phyloP scores from a whole-genome alignment of 2,113 vertebrate genomes.

The Tenebrosternarchus preto region DNA sequence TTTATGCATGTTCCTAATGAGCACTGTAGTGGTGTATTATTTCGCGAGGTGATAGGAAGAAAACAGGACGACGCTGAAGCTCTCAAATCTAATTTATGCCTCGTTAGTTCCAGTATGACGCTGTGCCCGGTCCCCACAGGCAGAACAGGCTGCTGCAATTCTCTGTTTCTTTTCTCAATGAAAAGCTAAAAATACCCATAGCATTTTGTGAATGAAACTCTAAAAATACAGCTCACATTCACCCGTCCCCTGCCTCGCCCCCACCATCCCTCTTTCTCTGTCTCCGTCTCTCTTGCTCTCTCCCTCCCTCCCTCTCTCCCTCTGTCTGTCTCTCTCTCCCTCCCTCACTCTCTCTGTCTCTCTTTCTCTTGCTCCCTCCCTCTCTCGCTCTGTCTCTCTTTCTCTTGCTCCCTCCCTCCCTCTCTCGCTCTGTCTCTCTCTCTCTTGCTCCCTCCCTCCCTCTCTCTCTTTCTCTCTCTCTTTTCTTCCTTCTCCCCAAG shows the following conservation, averaged over 20 bases:
- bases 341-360: background rate
- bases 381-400: too few species aligned
- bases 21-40: constrained; percentile 51
- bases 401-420: constrained; percentile 47
- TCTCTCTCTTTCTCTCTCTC: constrained; percentile 24
- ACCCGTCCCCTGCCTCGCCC: constrained; percentile 40
- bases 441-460: constrained; percentile 40
- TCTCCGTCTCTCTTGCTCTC: constrained; percentile 35
- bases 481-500: constrained; percentile 29
- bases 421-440: too few species aligned
- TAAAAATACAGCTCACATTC: constrained; percentile 67
- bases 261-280: constrained; percentile 4
- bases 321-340: constrained; percentile 35
- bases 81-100: constrained; percentile 51
- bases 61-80: constrained; percentile 32
- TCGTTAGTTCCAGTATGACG: constrained; percentile 59
- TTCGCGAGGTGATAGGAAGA: constrained; percentile 50
- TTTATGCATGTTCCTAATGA: constrained; percentile 58
- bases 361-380: constrained; percentile 27
- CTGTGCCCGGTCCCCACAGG: constrained; percentile 62
- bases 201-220: constrained; percentile 70
- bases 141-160: constrained; percentile 59
- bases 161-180: constrained; percentile 68
- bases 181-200: constrained; percentile 67
- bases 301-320: constrained; percentile 15